Percentiles rank a stretch among this genome's conserved stretches.
These are phyloP conservation scores for Sphenodon punctatus DNA, from an alignment of 2,797 vertebrate species.

Conservation along the genomic window DNA sequence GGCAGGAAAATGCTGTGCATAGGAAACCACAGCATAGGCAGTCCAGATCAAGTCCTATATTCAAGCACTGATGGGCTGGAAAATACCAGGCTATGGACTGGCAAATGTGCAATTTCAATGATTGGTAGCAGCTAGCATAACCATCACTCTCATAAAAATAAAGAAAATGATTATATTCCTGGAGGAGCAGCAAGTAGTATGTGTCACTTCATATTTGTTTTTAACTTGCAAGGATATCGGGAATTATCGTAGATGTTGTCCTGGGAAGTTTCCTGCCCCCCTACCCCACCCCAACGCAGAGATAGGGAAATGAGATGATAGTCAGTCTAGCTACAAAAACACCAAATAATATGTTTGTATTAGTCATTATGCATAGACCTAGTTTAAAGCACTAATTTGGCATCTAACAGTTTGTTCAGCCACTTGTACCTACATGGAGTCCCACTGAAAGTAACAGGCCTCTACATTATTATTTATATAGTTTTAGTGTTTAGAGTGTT, in stretches of 20 bases:
- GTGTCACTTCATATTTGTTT: not conserved
- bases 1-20: too few relatives aligned
- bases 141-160: too few relatives aligned
- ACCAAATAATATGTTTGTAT: not conserved
- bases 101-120: too few relatives aligned
- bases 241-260: fast-evolving
- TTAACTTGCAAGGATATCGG: not conserved
- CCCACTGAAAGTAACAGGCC: not conserved
- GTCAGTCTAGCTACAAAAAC: fast-evolving
- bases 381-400: not conserved
- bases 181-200: not conserved
- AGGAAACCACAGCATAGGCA: too few relatives aligned
- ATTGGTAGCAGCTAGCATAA: too few relatives aligned
- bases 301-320: not conserved
- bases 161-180: not conserved
- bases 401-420: not conserved
- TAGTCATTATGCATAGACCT: not conserved
- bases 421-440: not conserved
- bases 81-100: too few relatives aligned
- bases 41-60: too few relatives aligned
- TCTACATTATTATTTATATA: too few relatives aligned
- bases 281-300: fast-evolving
- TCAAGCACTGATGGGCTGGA: too few relatives aligned
- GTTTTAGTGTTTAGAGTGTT: too few relatives aligned
- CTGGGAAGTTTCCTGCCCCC: not conserved